Percentiles rank a stretch among this genome's conserved stretches.
phyloP scores from a whole-genome alignment of 2,888 invertebrate species.

The Empis stercorea region DNA sequence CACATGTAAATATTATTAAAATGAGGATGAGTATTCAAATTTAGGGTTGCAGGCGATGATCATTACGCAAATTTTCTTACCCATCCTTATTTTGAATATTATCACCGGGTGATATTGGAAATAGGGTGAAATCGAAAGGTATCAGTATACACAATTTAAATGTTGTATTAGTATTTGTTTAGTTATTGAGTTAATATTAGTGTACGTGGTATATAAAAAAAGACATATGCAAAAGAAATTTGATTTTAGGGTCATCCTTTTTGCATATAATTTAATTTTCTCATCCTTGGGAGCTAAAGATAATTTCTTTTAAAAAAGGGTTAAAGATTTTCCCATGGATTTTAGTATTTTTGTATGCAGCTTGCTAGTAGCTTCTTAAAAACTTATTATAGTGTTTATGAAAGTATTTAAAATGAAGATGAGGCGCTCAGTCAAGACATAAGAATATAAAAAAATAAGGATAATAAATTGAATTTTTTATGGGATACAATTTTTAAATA shows the following conservation, averaged over 20 bases:
- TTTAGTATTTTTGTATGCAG: slow-evolving; percentile 5
- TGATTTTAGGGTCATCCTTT: background rate
- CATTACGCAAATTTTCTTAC: slow-evolving; percentile 14
- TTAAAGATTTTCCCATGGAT: slow-evolving; percentile 14
- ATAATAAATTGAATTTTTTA: slow-evolving; percentile 12
- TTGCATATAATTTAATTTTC: slow-evolving; percentile 17
- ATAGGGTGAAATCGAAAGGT: too few species aligned
- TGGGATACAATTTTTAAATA: slow-evolving; percentile 8
- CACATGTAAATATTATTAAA: slow-evolving; percentile 5
- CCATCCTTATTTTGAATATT: background rate
- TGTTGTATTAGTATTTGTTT: too few species aligned
- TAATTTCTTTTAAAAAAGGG: slow-evolving; percentile 6
- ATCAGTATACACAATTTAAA: too few species aligned
- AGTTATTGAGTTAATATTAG: too few species aligned
- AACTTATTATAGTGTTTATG: too few species aligned
- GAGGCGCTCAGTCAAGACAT: slow-evolving; percentile 10
- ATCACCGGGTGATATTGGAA: too few species aligned
- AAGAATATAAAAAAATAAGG: slow-evolving; percentile 1
- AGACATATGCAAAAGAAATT: slow-evolving; percentile 3
- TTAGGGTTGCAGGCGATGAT: slow-evolving; percentile 5
- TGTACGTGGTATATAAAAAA: background rate
- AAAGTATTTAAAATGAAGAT: slow-evolving; percentile 6
- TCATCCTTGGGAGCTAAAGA: slow-evolving; percentile 9
- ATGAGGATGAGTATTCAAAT: slow-evolving; percentile 14
- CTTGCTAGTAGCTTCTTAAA: too few species aligned